A percentile compares a stretch with the other conserved stretches of the same genome.
Conservation (phyloP, 2,113 vertebrate genomes). For the Cranoglanis bouderius region DNA sequence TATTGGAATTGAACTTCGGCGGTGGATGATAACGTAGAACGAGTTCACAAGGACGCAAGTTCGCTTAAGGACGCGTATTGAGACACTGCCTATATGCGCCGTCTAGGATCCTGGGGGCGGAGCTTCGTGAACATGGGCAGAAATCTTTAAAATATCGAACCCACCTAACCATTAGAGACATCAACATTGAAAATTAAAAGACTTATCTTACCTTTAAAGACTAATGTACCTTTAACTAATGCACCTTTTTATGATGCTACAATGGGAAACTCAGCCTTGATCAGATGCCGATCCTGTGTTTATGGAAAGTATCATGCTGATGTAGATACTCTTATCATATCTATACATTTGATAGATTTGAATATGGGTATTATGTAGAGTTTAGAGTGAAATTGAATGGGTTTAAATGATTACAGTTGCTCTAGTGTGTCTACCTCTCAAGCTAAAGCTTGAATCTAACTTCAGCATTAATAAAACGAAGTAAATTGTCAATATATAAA, state of each 20-base stretch:
- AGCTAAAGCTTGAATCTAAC: neutral
- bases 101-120: neutral
- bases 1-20: no score
- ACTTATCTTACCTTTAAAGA: neutral
- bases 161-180: neutral
- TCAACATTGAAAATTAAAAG: neutral
- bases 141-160: neutral
- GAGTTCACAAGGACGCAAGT: no score
- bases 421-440: neutral
- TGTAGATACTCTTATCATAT: neutral
- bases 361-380: neutral
- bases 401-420: neutral
- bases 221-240: neutral
- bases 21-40: no score
- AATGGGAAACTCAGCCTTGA: neutral
- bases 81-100: no score
- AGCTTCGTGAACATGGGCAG: neutral
- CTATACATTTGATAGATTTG: neutral
- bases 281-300: neutral
- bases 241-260: neutral
- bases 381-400: neutral
- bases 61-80: no score
- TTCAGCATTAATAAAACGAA: neutral
- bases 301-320: neutral
- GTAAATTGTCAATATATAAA: neutral